Conservation (phyloP, 2,113 vertebrate genomes). For the Catharus fuscescens region DNA sequence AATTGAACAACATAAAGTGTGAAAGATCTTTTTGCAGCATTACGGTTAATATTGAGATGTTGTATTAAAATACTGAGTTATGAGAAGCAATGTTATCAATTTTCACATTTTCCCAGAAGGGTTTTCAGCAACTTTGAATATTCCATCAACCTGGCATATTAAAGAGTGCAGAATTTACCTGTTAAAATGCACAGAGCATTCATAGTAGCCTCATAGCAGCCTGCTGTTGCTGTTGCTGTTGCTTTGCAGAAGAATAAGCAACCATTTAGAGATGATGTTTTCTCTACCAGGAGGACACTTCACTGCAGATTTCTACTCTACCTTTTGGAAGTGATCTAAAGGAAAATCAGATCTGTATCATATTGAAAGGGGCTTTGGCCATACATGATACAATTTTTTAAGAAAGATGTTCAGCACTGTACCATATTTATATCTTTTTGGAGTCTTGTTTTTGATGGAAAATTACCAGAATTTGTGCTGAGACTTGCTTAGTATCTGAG, state of each 20-base stretch:
- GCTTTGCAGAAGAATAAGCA: constrained; percentile 23
- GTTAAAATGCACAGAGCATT: constrained; percentile 28
- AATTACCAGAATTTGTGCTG: constrained; percentile 18
- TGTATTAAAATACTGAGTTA: constrained; percentile 23
- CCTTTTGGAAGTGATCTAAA: background rate
- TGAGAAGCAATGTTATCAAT: background rate
- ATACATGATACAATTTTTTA: background rate
- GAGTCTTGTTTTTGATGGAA: constrained; percentile 7
- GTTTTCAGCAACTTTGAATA: background rate
- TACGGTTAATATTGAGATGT: constrained; percentile 1
- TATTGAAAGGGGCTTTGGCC: background rate
- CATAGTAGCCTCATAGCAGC: background rate
- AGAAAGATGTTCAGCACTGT: background rate
- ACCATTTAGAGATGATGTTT: background rate
- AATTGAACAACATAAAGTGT: background rate
- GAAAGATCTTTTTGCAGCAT: constrained; percentile 15
- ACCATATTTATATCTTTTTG: background rate
- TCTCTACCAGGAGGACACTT: background rate
- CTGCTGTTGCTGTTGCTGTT: background rate
- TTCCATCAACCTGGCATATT: background rate
- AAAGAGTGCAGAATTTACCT: background rate
- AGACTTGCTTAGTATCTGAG: background rate
- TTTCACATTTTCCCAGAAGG: constrained; percentile 16
- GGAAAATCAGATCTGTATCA: background rate
- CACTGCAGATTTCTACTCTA: background rate